Base-by-base conservation (phyloP, 2,888 invertebrate genomes). In the Drosophila mercatorum region DNA sequence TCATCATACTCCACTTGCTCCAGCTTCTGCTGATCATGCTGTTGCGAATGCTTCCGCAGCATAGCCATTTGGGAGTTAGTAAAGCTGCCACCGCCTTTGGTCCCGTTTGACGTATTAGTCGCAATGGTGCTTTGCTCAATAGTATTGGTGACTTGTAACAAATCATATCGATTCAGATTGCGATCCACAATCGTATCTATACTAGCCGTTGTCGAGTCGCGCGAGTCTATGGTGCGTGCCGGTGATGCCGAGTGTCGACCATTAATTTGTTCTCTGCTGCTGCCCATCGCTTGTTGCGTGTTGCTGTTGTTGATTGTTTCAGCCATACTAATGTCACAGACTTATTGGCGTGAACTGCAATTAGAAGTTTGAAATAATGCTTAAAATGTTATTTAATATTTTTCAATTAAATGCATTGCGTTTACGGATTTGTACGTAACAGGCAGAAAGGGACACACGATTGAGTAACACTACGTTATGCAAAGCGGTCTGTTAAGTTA, bases 181-280 rank as follows among this genome's bases (percentile, higher is more conserved):
- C 92, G 91, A 77, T 93, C 92, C 7, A 93, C 92, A 68, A 93
- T 93, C 31, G 92, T 93, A 57, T 92, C 92, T 87, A 92, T 87
- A 81, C 93, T 93, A 57, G 89, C 91, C 11, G 90, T 88, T 40
- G 92, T 92, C 40, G 92, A 93, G 62, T 91, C 93, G 65, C 88
- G 88, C 38, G 93, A 92, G 59, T 92, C 93, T 49, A 92, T 91
- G 64, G 92, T 92, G 68, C 92, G 90, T 66, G 93, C 92, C 52
- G 93, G 92, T 38, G 93, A 93, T 61, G 92, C 92, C 41, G 92
- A 92, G 61, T 92, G 92, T 34, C 91, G 79, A 17, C 81, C 80
- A 72, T 72, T 87, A 41, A 81, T 80, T 28, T 81, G 81, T 49
- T 61, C 75, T 31, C 31, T 49, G n/a, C 41, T 53, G 69, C 28